These are phyloP conservation scores for Platichthys flesus DNA, from an alignment of 2,113 vertebrate genomes.

Conservation along the genomic window DNA sequence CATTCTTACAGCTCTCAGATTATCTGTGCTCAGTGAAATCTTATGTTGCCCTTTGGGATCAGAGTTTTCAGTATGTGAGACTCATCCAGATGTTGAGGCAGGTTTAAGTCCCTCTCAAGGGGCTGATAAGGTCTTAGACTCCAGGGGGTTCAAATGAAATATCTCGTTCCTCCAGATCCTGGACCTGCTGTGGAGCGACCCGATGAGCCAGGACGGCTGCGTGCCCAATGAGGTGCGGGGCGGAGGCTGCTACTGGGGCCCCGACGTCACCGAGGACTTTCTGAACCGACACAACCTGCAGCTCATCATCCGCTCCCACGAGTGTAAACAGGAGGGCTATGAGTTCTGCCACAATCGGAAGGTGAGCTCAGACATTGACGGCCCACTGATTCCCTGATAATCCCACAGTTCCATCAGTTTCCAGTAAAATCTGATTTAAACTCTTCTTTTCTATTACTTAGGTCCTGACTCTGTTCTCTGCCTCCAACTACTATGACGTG, in stretches of 20 bases:
- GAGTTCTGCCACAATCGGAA: slow-evolving; percentile 93
- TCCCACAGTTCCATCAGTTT: too few relatives aligned
- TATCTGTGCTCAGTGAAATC: too few relatives aligned
- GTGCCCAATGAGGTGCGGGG: slow-evolving; percentile 87
- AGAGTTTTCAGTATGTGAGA: too few relatives aligned
- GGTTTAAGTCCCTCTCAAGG: too few relatives aligned
- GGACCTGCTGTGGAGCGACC: slow-evolving; percentile 95
- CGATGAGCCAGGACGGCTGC: slow-evolving; percentile 89
- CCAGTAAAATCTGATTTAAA: not conserved
- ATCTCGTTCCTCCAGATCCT: slow-evolving; percentile 80
- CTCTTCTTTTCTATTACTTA: slow-evolving; percentile 44
- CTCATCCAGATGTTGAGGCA: too few relatives aligned
- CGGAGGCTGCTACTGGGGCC: slow-evolving; percentile 94
- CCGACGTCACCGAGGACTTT: slow-evolving; percentile 87
- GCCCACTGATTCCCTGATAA: too few relatives aligned
- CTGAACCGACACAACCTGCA: slow-evolving; percentile 87
- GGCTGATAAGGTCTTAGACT: too few relatives aligned
- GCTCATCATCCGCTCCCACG: slow-evolving; percentile 92
- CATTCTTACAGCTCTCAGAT: too few relatives aligned
- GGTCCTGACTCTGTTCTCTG: slow-evolving; percentile 97
- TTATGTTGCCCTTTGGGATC: too few relatives aligned
- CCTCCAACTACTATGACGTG: slow-evolving; percentile 95
- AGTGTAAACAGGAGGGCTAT: slow-evolving; percentile 95
- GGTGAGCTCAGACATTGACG: slow-evolving; percentile 70
- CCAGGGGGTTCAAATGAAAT: not conserved